Evolutionary conservation across 1,140 invertebrate species (phyloP), one percentile per base, ranked within the genome.

Genomic region (Caenorhabditis briggsae): DNA sequence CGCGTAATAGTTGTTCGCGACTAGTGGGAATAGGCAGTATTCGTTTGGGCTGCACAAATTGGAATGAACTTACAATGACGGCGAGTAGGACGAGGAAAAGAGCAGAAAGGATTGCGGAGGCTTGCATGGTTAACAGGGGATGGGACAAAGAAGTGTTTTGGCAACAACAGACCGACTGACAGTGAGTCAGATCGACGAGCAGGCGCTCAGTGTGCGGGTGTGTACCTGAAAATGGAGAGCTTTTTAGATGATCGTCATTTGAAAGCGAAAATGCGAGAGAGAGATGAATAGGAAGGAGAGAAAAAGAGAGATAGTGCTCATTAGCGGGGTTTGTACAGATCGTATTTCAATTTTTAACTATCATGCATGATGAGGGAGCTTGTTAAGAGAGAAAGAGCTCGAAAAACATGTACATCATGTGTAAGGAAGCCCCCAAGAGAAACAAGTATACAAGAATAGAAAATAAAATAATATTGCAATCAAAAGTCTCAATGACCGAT

Each of bases 61-160:
- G 70, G 70, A 78, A 78, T 33, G 64, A 43, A 64, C 85, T 82
- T 82, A 86, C 85, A 70, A 86, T 58, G 18, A 86, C 55, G 64
- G 48, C 70, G 84, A 85, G 65, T 8, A 86, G 74, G 56, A 56
- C 85, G 16, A 86, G 48, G n/a, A 86, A 33, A 18, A 86, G 78
- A 43, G 55, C 16, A 82, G 78, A 23, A 25, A 64, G 43, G 78
- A 86, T 20, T 64, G 33, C 74, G 41, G 48, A 41, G 20, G 82
- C 18, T 56, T 86, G 74, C 85, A 86, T 86, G 20, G 50, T 64
- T 53, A 14, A 33, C 33, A 33, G 33, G 33, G 33, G 3, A 65
- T 56, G 48, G 41, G 58, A 41, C 25, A 65, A 64, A 33, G 65
- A 59, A 16, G 33, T 33, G 59, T 74, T 20, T 65, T 25, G 46